Conservation (phyloP, 2,888 invertebrate genomes). For the Ligdia adustata region DNA sequence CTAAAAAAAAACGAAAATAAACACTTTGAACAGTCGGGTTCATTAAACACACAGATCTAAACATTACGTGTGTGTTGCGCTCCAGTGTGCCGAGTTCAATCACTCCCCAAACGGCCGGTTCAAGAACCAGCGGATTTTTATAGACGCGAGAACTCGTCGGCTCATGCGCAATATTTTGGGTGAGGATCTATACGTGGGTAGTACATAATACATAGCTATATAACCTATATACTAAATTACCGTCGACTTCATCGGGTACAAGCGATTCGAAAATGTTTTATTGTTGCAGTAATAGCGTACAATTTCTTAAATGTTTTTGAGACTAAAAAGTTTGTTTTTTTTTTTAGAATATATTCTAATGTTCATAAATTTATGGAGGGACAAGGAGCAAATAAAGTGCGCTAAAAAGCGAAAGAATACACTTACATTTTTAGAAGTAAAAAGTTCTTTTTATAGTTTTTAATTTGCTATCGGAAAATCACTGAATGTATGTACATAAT, state of each 20-base stretch:
- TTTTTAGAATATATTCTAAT: too few species aligned
- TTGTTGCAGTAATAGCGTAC: too few species aligned
- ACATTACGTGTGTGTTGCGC: constrained; percentile 25
- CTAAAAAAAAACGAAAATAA: constrained; percentile 13
- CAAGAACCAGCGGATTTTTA: constrained; percentile 35
- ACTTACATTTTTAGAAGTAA: too few species aligned
- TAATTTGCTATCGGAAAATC: too few species aligned
- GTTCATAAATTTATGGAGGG: too few species aligned
- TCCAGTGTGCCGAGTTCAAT: constrained; percentile 39
- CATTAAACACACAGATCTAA: constrained; percentile 32
- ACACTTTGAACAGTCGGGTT: constrained; percentile 16
- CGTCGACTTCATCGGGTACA: not conserved
- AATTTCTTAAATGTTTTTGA: too few species aligned
- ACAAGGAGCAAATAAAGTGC: too few species aligned
- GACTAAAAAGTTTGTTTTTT: too few species aligned
- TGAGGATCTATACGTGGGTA: constrained; percentile 7
- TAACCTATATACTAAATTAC: not conserved
- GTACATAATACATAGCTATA: not conserved
- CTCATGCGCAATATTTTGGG: constrained; percentile 19
- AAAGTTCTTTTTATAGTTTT: too few species aligned
- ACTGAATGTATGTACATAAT: too few species aligned
- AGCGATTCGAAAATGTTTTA: too few species aligned
- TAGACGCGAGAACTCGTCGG: constrained; percentile 15
- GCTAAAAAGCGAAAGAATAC: too few species aligned
- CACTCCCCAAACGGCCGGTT: constrained; percentile 44